Evolutionary conservation across 2,888 invertebrate species (phyloP).

Genomic region (Pedicia rivosa): DNA sequence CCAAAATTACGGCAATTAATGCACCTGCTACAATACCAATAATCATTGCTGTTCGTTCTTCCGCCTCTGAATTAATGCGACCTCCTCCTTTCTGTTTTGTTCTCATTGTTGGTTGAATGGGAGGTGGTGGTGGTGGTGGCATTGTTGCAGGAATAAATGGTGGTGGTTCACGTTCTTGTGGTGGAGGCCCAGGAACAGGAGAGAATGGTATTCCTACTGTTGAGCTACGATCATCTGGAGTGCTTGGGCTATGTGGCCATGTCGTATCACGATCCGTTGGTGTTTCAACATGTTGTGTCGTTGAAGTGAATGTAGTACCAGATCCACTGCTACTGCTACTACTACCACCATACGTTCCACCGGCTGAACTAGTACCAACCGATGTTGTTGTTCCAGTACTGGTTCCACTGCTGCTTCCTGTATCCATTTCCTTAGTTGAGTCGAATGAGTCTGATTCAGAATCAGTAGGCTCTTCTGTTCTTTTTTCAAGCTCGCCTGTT

Average conservation of each 20-base stretch:
- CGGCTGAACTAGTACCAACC: conserved; percentile 9
- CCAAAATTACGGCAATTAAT: conserved; percentile 75
- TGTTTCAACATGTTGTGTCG: conserved; percentile 22
- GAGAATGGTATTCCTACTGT: conserved; percentile 17
- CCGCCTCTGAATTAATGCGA: conserved; percentile 48
- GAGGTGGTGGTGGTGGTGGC: conserved; percentile 19
- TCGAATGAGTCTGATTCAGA: conserved; percentile 17
- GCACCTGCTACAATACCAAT: conserved; percentile 84
- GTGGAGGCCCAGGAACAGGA: conserved; percentile 16
- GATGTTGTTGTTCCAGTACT: conserved; percentile 11
- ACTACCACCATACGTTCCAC: neutral
- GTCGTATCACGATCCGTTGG: conserved; percentile 26
- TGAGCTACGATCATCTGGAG: conserved; percentile 16
- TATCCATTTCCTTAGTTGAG: conserved; percentile 22
- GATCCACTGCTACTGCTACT: conserved; percentile 1
- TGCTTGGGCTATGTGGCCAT: conserved; percentile 21
- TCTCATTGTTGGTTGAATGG: conserved; percentile 19
- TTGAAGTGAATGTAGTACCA: conserved; percentile 16
- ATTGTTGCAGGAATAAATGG: conserved; percentile 16
- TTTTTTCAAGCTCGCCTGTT: conserved; percentile 6
- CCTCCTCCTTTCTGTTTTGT: conserved; percentile 31
- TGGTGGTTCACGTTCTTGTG: conserved; percentile 17
- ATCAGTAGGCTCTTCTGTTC: conserved; percentile 4
- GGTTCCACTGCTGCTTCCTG: neutral
- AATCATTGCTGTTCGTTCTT: conserved; percentile 59